Percentiles rank a stretch among this genome's conserved stretches.
Evolutionary conservation across 1,140 invertebrate genomes (phyloP).

Genomic region (Paralvinella palmiformis): DNA sequence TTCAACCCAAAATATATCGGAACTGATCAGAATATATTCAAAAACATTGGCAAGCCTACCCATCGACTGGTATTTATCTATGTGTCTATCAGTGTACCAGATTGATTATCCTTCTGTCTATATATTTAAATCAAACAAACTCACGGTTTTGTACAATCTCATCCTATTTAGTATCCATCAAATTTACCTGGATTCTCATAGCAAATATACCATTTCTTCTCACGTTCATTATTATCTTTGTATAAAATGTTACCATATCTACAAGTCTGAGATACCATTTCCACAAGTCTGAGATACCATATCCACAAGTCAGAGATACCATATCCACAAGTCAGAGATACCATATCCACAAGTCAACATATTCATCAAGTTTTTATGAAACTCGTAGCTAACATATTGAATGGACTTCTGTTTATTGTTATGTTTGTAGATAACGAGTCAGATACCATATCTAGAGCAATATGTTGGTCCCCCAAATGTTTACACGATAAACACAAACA

Average conservation of each 20-base stretch:
- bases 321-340: no score
- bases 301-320: no score
- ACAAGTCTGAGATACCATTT: not conserved
- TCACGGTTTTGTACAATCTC: not conserved
- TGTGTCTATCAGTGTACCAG: not conserved
- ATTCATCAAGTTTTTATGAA: not conserved
- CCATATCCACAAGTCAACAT: no score
- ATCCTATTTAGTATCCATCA: not conserved
- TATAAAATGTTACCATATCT: not conserved
- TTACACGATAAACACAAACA: slow-evolving; percentile 4
- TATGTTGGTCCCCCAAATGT: slow-evolving; percentile 9
- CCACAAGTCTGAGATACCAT: no score
- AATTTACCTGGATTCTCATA: not conserved
- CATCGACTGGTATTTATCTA: not conserved
- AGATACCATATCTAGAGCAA: slow-evolving; percentile 7
- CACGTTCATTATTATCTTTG: not conserved
- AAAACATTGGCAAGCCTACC: slow-evolving; percentile 14
- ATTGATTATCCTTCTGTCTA: not conserved
- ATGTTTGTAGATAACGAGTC: slow-evolving; percentile 13
- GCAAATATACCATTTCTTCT: not conserved
- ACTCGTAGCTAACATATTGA: not conserved
- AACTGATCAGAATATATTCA: not conserved
- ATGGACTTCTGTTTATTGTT: not conserved
- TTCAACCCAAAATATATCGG: slow-evolving; percentile 12
- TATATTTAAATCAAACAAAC: not conserved